Evolutionary conservation across 1,140 invertebrate species (phyloP), one percentile per base, ranked within the genome.

Genomic region (Papilio helenus): DNA sequence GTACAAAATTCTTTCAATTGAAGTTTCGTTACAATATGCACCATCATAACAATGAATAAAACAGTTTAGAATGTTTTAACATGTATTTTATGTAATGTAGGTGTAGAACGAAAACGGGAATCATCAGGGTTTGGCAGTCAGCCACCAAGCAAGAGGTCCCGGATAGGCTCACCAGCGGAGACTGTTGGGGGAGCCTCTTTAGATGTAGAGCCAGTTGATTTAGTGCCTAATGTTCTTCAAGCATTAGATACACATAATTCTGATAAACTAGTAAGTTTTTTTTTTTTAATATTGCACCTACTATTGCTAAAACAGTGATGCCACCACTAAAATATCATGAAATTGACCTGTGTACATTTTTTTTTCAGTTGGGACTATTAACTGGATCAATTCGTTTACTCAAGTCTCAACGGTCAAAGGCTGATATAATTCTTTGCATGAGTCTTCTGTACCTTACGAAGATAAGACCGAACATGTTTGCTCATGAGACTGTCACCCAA

Each of bases 381-480:
- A 93, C 92, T 79, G 97, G 97, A 4, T 96, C 96, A 18, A 96
- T 97, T 23, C 96, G 96, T 83, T 94, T 95, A 0, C 92, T 97
- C 5, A 96, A 96, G 83, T 95, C 95, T 61, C 96, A 96, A 73
- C 94, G 96, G 58, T 96, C 96, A 65, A 99, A 99, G 91, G 97
- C 97, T 42, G 98, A 99, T 85, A 96, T 96, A 44, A 94, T 97
- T 14, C 94, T 98, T 0, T 97, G 96, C 84, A 96, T 98, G 84
- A 96, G 96, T 74, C 93, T 99, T 58, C 95, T 98, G 42, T 98
- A 98, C 90, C 88, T 99, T 20, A 97, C 97, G 0, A 98, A 98
- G 94, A 96, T 97, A 55, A 95, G 97, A 81, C 97, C 98, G 3
- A 95, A 96, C 44, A 96, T 98, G 86, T 99, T 98, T 89, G 96